phyloP scores from a whole-genome alignment of 1,140 invertebrate genomes.

The Euwallacea similis region DNA sequence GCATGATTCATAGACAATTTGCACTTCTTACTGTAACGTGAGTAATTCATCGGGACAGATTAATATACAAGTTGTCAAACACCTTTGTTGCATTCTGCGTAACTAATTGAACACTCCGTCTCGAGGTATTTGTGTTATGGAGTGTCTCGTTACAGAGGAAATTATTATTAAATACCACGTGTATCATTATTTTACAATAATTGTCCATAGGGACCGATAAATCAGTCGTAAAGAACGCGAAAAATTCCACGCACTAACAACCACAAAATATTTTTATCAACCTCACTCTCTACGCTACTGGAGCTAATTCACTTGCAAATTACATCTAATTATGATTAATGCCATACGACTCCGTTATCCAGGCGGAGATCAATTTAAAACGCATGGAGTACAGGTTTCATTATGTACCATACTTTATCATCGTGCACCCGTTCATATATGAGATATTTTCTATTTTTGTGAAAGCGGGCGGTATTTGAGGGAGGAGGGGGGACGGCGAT shows the following conservation, averaged over 20 bases:
- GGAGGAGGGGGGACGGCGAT: conserved; percentile 2
- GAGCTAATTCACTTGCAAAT: conserved; percentile 23
- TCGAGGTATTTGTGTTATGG: conserved; percentile 5
- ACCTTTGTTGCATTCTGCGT: neutral
- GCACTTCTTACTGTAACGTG: neutral
- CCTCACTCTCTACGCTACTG: conserved; percentile 20
- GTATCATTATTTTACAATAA: conserved; percentile 19
- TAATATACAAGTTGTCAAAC: conserved; percentile 2
- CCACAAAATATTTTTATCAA: conserved; percentile 20
- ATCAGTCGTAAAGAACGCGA: conserved; percentile 15
- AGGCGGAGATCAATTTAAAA: conserved; percentile 23
- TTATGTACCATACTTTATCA: conserved; percentile 12
- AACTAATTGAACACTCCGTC: conserved; percentile 8
- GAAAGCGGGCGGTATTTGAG: conserved; percentile 9
- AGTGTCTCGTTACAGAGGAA: conserved; percentile 6
- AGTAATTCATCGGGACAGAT: conserved; percentile 2
- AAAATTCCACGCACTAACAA: conserved; percentile 19
- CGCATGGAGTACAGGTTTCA: conserved; percentile 9
- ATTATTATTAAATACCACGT: conserved; percentile 16
- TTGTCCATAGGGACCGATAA: neutral
- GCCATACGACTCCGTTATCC: conserved; percentile 19
- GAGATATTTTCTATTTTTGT: conserved; percentile 32
- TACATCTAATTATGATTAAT: conserved; percentile 31
- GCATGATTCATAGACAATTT: neutral
- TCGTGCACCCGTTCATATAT: conserved; percentile 14